phyloP scores from a whole-genome alignment of 1,140 invertebrate species.

The Metopolophium dirhodum region DNA sequence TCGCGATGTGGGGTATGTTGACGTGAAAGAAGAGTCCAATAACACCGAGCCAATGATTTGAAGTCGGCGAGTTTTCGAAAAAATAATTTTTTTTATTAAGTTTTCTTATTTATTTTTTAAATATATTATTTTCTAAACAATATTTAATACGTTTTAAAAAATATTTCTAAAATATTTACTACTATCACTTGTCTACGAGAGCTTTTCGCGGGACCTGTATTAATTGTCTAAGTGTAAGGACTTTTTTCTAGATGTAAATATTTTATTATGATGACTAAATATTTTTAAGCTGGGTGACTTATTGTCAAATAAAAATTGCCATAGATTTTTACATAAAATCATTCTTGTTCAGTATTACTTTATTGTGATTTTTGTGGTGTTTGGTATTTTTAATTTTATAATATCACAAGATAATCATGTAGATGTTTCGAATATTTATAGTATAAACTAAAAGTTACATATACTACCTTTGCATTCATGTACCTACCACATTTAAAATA shows the following conservation, averaged over 20 bases:
- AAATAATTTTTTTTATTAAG: not conserved
- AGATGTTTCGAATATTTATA: too few species aligned
- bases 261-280: too few species aligned
- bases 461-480: too few species aligned
- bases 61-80: not conserved
- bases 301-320: not conserved
- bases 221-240: too few species aligned
- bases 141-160: too few species aligned
- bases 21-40: not conserved
- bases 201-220: not conserved
- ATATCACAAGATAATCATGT: not conserved
- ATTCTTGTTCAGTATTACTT: not conserved
- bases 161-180: not conserved
- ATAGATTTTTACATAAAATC: not conserved
- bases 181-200: too few species aligned
- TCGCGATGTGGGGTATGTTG: not conserved
- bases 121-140: not conserved
- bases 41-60: not conserved
- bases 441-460: too few species aligned
- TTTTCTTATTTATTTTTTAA: not conserved
- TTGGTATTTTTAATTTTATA: not conserved
- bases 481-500: too few species aligned
- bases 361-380: not conserved
- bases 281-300: not conserved
- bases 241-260: too few species aligned